Conservation (phyloP, 2,797 vertebrate species). For the Tarsius wallacei region DNA sequence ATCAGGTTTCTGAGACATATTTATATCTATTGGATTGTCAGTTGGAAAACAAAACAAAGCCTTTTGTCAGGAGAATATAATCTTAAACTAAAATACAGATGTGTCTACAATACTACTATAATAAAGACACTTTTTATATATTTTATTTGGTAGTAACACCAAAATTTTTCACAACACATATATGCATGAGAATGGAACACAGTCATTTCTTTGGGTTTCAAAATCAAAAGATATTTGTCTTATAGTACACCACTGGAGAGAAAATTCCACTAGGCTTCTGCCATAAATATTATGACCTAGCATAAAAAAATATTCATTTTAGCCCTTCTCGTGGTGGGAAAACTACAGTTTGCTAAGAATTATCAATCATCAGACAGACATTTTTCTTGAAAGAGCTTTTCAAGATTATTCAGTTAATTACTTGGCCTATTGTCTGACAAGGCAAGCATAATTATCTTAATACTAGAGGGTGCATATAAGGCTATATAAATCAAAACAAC, state of each 20-base stretch:
- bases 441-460: conserved; percentile 23
- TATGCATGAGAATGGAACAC: conserved; percentile 6
- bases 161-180: conserved; percentile 31
- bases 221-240: conserved; percentile 59
- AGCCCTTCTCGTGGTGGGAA: not conserved
- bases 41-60: conserved; percentile 72
- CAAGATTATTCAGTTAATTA: not conserved
- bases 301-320: conserved; percentile 50
- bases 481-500: not conserved
- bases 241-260: not conserved
- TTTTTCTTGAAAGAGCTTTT: conserved; percentile 45
- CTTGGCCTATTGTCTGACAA: conserved; percentile 42
- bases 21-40: conserved; percentile 50
- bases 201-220: conserved; percentile 39
- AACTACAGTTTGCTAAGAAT: conserved; percentile 31
- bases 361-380: not conserved
- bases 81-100: conserved; percentile 75
- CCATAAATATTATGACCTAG: not conserved
- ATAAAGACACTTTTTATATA: conserved; percentile 53
- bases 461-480: not conserved
- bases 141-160: conserved; percentile 68
- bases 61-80: conserved; percentile 59
- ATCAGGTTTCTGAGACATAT: conserved; percentile 51
- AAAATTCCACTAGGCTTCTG: conserved; percentile 1
- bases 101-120: conserved; percentile 59